Base-by-base conservation (phyloP, 2,113 vertebrate genomes). In the Nanorana parkeri region DNA sequence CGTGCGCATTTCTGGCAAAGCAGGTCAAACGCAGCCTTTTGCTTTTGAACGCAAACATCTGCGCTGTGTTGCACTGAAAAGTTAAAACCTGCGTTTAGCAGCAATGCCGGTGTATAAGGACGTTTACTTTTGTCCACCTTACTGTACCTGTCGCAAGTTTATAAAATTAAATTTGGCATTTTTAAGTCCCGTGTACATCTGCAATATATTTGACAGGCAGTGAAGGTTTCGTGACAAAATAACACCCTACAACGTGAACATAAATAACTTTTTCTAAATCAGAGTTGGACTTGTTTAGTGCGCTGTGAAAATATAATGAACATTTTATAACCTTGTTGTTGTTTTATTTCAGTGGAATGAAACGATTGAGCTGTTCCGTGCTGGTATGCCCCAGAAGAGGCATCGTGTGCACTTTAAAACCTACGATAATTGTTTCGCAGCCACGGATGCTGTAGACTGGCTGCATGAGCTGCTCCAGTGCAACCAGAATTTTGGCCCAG, bases 401-500 rank as follows among this genome's bases (percentile, higher is more conserved):
- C 95, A 96, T 75, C 94, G 95, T 5, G 90, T 91, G 78, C 94
- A 91, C 63, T 95, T 96, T 85, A 94, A 94, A 84, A 95, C 89
- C 78, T 92, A 96, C 0, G 95, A 95, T 24, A 85, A 78, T 1
- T 96, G 94, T 83, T 96, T 96, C 83, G 91, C 93, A 2, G 95
- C 94, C 0, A 88, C 93, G 0, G 95, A 96, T n/a, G 95, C 93
- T 0, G 91, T 94, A 28, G 93, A 95, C 65, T 94, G 92, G 85
- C 86, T 96, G 3, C 93, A 95, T 1, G 89, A 92, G 6, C 84
- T 96, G 0, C 89, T 96, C 3, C 90, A 88, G 64, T 78, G 86
- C 60, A 96, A 92, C 82, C 94, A 95, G 29, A 96, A 96, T 84
- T 96, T 96, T 54, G 94, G 95, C 5, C 95, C 95, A 0, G 94